phyloP scores from a whole-genome alignment of 2,113 vertebrate genomes.

The Gallinago undulata region DNA sequence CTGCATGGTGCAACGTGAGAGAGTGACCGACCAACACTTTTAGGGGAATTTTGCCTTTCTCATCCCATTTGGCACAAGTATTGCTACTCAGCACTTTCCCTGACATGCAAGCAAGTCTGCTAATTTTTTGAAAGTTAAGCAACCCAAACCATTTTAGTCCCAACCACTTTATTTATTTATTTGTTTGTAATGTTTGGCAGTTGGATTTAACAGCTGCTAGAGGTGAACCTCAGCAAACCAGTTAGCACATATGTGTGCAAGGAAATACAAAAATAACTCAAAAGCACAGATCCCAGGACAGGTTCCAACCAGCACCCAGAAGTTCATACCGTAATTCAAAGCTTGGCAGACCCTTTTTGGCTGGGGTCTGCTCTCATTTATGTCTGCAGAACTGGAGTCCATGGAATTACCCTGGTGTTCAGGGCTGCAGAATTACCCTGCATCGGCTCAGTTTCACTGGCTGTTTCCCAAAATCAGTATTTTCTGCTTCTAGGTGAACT shows the following conservation, averaged over 20 bases:
- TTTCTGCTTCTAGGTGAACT: conserved; percentile 13
- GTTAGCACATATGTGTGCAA: background rate
- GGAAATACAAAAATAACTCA: conserved; percentile 14
- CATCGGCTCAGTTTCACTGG: background rate
- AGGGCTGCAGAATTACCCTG: background rate
- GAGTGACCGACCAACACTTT: background rate
- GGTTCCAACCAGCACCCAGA: conserved; percentile 1
- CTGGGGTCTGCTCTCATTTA: background rate
- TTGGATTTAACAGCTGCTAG: conserved; percentile 16
- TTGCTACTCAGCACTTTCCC: background rate
- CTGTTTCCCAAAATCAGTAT: background rate
- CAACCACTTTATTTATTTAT: background rate
- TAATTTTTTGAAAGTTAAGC: conserved; percentile 31
- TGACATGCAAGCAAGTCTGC: background rate
- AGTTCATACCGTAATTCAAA: background rate
- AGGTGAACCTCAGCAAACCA: conserved; percentile 4
- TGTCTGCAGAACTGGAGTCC: background rate
- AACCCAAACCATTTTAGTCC: background rate
- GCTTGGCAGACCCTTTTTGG: background rate
- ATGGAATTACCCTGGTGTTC: background rate
- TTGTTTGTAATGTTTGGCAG: conserved; percentile 13
- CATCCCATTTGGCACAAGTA: background rate
- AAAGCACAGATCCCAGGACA: background rate
- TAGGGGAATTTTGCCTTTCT: conserved; percentile 14
- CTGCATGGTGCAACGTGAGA: background rate